Base-by-base conservation (phyloP, 1,140 invertebrate species). In the Schlechtendalia chinensis region DNA sequence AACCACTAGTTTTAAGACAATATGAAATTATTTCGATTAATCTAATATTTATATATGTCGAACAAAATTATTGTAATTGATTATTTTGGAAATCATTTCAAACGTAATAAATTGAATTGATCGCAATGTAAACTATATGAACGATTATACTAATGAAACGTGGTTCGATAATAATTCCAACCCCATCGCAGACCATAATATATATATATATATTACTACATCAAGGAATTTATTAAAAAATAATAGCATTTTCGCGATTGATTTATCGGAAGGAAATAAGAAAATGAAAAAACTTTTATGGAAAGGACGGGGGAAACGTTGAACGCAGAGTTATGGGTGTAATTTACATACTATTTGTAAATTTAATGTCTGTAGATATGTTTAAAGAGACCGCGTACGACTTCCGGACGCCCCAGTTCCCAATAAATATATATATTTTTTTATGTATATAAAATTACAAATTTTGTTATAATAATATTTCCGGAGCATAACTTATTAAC, bases 331-430 rank as follows among this genome's bases (percentile, higher is more conserved):
- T 67, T 47, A 45, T 24, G n/a, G 39, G 11, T 67, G 16, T 67
- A 67, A 67, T 67, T 67, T 67, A 67, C n/a, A 47, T 67, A 45
- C 45, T 19, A 47, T 24, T 67, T 45, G 39, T 27, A 67, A 67
- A 47, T 67, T 67, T 67, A 45, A 67, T 47, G 16, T 47, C 65
- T 22, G 39, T 47, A 45, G 12, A 24, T 67, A 47, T 47, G 65
- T 24, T 47, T 67, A 45, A 67, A 47, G 10, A 47, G 10, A 19
- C 11, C 5, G n/a, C 4, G 12, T 47, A 22, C n/a, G 32, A 22
- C 45, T 67, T 67, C n/a, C 39, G 39, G 22, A 47, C 39, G 65
- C n/a, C 29, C 61, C 61, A 32, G 29, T 47, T 67, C 14, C 32
- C 65, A 6, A 67, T 67, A 47, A 4, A 39, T 39, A 39, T 39